phyloP scores from a whole-genome alignment of 2,888 invertebrate species.

The Xanthia togata region DNA sequence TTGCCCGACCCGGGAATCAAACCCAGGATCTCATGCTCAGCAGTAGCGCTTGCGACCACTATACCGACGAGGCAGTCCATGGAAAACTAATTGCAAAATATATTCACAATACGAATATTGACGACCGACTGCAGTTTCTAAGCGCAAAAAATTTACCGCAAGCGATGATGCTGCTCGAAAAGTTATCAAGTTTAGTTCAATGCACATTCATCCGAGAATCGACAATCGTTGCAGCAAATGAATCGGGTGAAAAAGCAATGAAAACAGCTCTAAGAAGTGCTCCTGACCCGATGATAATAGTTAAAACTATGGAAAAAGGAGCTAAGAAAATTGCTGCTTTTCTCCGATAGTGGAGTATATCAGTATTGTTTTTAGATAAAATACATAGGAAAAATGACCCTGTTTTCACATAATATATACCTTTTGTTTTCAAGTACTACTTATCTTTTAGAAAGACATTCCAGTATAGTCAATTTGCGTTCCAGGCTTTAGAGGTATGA shows the following conservation, averaged over 20 bases:
- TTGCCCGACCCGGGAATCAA: neutral
- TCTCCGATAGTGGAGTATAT: neutral
- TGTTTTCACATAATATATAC: neutral
- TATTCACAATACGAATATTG: neutral
- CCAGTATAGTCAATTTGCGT: neutral
- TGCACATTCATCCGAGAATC: constrained; percentile 43
- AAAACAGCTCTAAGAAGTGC: constrained; percentile 7
- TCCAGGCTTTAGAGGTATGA: too few species aligned
- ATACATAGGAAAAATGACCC: neutral
- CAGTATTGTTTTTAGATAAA: neutral
- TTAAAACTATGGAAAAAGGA: neutral
- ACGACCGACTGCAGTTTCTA: neutral
- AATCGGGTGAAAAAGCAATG: constrained; percentile 28
- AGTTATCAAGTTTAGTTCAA: constrained; percentile 34
- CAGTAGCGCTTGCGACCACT: neutral
- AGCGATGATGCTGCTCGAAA: neutral
- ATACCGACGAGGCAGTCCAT: neutral
- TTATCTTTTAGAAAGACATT: constrained; percentile 4
- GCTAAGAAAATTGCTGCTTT: constrained; percentile 13
- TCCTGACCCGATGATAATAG: constrained; percentile 11
- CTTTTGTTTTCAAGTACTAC: constrained; percentile 7
- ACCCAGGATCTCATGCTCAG: neutral
- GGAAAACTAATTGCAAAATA: neutral
- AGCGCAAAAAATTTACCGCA: too few species aligned
- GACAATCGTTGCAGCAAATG: constrained; percentile 48